Percentiles rank a stretch among this genome's conserved stretches.
Conservation (phyloP, 2,888 invertebrate genomes). For the Cantharis rufa region DNA sequence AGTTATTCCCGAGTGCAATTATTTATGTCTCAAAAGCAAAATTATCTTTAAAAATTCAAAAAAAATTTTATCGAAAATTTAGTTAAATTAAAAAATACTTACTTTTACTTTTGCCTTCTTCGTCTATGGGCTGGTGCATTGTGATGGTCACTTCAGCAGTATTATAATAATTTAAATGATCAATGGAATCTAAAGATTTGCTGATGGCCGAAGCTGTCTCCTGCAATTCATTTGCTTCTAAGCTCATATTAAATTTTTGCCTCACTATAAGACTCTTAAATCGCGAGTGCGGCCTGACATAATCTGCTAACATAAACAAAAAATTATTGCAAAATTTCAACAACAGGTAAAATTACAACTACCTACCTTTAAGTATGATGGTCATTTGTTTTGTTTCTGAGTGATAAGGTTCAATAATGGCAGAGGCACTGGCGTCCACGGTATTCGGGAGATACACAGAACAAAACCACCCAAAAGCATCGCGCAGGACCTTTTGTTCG, state of each 20-base stretch:
- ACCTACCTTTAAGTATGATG: neutral
- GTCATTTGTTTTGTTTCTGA: neutral
- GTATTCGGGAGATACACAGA: neutral
- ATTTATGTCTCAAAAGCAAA: too few species aligned
- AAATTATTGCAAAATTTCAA: neutral
- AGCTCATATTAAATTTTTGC: neutral
- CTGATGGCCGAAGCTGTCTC: neutral
- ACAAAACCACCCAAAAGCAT: neutral
- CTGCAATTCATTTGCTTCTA: too few species aligned
- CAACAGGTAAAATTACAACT: too few species aligned
- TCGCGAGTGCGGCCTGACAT: neutral
- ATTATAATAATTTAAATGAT: neutral
- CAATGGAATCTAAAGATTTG: neutral
- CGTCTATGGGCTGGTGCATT: neutral
- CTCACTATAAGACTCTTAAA: neutral
- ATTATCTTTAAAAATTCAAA: too few species aligned
- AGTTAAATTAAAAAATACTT: neutral
- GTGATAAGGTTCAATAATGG: neutral
- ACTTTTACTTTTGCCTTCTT: neutral
- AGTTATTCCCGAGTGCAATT: too few species aligned
- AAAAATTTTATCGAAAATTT: too few species aligned
- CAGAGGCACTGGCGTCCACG: neutral
- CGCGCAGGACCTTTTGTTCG: neutral
- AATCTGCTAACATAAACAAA: neutral
- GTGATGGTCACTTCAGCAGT: neutral